phyloP scores from a whole-genome alignment of 1,140 invertebrate species.

The Pantala flavescens region DNA sequence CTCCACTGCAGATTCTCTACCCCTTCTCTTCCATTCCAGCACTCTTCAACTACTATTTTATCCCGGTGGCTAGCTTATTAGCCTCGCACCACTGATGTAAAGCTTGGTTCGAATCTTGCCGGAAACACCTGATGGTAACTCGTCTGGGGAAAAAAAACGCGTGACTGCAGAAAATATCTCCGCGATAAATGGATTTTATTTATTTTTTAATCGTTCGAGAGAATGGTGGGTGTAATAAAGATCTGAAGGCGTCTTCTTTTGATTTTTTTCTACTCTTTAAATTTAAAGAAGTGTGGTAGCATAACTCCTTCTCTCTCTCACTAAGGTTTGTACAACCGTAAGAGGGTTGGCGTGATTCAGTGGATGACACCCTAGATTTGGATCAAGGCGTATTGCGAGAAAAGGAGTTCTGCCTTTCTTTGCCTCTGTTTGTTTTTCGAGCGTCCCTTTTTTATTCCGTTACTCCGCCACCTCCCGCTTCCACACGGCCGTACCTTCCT shows the following conservation, averaged over 20 bases:
- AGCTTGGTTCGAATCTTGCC: not conserved
- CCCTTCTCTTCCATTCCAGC: not conserved
- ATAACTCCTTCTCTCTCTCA: not conserved
- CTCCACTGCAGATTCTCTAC: not conserved
- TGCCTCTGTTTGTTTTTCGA: not conserved
- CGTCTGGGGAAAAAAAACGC: not conserved
- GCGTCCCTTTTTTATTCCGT: not conserved
- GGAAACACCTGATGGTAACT: slow-evolving; percentile 5
- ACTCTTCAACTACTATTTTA: no score
- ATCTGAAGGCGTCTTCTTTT: not conserved
- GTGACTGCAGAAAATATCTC: no score
- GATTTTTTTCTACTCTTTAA: not conserved
- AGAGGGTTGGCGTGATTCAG: not conserved
- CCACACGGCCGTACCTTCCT: not conserved
- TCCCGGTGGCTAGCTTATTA: not conserved
- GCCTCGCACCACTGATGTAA: not conserved
- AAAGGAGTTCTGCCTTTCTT: not conserved
- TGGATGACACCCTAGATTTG: not conserved
- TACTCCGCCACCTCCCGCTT: not conserved
- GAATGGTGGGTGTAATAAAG: no score
- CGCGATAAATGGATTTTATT: no score
- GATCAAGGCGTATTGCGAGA: slow-evolving; percentile 7
- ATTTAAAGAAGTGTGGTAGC: no score
- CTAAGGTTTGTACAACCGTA: not conserved
- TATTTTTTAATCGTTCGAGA: no score